Evolutionary conservation across 2,113 vertebrate species (phyloP).

Genomic region (Chaetura pelagica): DNA sequence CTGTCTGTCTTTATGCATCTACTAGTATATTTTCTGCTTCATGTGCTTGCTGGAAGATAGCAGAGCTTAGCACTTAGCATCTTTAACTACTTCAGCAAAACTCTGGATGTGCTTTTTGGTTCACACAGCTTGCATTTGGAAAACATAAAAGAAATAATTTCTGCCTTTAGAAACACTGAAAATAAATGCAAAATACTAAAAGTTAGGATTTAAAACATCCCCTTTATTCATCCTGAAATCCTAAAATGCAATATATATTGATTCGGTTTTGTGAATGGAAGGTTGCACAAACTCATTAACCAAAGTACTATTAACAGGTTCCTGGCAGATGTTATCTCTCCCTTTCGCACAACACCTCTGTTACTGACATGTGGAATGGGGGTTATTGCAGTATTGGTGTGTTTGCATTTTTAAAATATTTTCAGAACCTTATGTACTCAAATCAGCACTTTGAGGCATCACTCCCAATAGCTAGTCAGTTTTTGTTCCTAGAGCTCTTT

Average conservation of each 20-base stretch:
- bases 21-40: not conserved
- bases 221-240: not conserved
- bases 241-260: not conserved
- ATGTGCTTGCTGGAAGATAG: not conserved
- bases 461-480: not conserved
- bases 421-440: not conserved
- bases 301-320: not conserved
- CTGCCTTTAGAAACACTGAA: not conserved
- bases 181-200: not conserved
- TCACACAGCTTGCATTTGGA: not conserved
- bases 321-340: not conserved
- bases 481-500: not conserved
- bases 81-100: not conserved
- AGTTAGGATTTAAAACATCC: accelerated
- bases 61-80: not conserved
- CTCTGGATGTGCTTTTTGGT: not conserved
- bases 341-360: not conserved
- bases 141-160: not conserved
- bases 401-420: not conserved
- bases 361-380: not conserved
- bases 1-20: not conserved
- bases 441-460: not conserved
- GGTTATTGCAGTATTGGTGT: not conserved
- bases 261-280: not conserved
- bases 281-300: not conserved